Evolutionary conservation across 2,888 invertebrate species (phyloP), one percentile per base, ranked within the genome.

Genomic region (Bembecia ichneumoniformis): DNA sequence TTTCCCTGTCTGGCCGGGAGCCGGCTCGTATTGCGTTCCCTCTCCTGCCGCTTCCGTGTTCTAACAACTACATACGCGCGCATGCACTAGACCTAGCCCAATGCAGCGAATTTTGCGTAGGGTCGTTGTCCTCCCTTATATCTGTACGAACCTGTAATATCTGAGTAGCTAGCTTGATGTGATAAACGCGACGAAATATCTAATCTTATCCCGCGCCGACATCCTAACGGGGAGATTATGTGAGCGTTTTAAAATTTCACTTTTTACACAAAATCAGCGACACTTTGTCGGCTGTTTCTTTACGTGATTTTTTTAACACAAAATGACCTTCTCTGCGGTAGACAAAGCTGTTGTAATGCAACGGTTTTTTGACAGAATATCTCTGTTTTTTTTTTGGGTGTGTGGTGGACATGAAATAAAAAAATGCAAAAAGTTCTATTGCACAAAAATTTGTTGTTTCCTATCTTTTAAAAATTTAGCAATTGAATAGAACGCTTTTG

Each of bases 61-160:
- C 74, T 68, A 70, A 72, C 72, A 66, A 67, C 74, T 74, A 78
- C 74, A 84, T 77, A 83, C 80, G 80, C 80, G 80, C 80, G 80
- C 79, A 81, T 80, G 76, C 75, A 81, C 82, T 86, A 82, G 82
- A 83, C 86, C 87, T 88, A 87, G 84, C 83, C 81, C 87, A 88
- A 87, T 87, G 88, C 87, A 86, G 86, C 72, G 83, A 87, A 87
- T 87, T 88, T 88, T 87, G 87, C 86, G 88, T 88, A 83, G 81
- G 88, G 82, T 88, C 87, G 74, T 77, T 75, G 87, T 78, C 82
- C 87, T 80, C 73, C 58, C 61, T 60, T 71, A 76, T 64, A 73
- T 71, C 72, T 71, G 66, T 73, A 72, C 59, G 58, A 66, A 55
- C 57, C 54, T 10, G 20, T 17, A 28, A 45, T 35, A 45, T 34